phyloP scores from a whole-genome alignment of 1,140 invertebrate genomes.

The Pseudomyrmex flavicornis region DNA sequence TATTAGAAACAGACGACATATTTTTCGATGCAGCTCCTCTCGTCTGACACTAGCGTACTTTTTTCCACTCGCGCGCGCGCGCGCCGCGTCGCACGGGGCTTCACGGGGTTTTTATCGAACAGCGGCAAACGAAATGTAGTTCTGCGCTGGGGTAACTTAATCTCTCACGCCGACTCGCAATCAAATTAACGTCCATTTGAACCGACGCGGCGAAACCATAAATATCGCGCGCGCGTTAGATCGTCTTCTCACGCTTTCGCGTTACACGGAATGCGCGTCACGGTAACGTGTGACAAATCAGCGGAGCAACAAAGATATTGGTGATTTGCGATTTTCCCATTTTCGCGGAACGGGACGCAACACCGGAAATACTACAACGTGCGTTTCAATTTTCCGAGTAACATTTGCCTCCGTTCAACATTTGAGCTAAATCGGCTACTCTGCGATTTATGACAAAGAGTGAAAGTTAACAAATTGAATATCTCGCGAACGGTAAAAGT shows the following conservation, averaged over 20 bases:
- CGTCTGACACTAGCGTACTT: neutral
- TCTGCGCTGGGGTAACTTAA: conserved; percentile 4
- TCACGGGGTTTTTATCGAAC: conserved; percentile 10
- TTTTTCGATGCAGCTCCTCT: neutral
- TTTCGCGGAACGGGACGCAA: neutral
- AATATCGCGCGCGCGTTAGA: neutral
- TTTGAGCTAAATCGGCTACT: no score
- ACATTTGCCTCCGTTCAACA: neutral
- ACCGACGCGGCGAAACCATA: neutral
- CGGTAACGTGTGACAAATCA: conserved; percentile 23
- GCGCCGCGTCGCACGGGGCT: no score
- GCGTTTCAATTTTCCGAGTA: conserved; percentile 13
- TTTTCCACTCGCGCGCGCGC: conserved; percentile 1
- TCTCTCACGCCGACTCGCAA: conserved; percentile 1
- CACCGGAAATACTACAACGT: conserved; percentile 43
- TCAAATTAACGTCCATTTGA: conserved; percentile 33
- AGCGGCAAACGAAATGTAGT: neutral
- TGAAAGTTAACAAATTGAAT: no score
- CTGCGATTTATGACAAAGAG: no score
- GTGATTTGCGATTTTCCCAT: conserved; percentile 39
- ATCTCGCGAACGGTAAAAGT: no score
- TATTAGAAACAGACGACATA: neutral
- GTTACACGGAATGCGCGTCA: neutral
- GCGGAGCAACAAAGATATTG: conserved; percentile 1
- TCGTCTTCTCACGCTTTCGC: conserved; percentile 21